Evolutionary conservation across 2,797 vertebrate genomes (phyloP).

Genomic region (Pteronotus mesoamericanus): DNA sequence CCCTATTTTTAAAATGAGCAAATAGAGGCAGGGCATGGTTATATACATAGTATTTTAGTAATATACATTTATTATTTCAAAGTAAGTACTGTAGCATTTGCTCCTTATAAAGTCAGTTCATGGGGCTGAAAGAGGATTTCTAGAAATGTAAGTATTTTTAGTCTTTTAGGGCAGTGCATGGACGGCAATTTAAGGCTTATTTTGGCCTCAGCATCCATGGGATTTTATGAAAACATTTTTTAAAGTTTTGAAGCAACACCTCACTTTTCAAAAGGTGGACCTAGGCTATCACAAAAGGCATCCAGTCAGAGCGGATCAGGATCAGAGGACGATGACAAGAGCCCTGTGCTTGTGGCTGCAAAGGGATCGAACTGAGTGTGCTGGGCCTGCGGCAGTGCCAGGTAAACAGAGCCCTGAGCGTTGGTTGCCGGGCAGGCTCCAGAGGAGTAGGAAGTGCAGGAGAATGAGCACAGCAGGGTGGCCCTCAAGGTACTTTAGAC

Average conservation of each 20-base stretch:
- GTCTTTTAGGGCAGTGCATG: not conserved
- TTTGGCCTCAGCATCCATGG: not conserved
- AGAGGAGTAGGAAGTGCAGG: slow-evolving; percentile 75
- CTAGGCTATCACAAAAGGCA: not conserved
- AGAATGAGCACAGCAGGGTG: slow-evolving; percentile 77
- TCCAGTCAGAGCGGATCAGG: not conserved
- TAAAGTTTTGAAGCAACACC: not conserved
- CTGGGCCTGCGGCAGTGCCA: slow-evolving; percentile 62
- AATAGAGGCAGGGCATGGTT: not conserved
- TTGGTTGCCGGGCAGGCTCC: slow-evolving; percentile 75
- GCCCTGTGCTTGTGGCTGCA: not conserved
- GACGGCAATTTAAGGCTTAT: not conserved
- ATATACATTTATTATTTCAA: not conserved
- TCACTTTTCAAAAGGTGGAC: not conserved
- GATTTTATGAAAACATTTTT: not conserved
- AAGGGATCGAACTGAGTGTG: not conserved
- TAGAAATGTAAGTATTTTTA: not conserved
- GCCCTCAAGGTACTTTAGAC: slow-evolving; percentile 78
- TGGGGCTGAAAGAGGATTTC: not conserved
- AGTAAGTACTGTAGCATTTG: not conserved
- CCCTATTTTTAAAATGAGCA: not conserved
- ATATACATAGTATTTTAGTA: not conserved
- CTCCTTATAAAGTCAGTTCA: slow-evolving; percentile 3
- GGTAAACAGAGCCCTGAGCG: slow-evolving; percentile 76
- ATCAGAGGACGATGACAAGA: not conserved